Evolutionary conservation across 2,113 vertebrate species (phyloP).

Genomic region (Prunella fulvescens): DNA sequence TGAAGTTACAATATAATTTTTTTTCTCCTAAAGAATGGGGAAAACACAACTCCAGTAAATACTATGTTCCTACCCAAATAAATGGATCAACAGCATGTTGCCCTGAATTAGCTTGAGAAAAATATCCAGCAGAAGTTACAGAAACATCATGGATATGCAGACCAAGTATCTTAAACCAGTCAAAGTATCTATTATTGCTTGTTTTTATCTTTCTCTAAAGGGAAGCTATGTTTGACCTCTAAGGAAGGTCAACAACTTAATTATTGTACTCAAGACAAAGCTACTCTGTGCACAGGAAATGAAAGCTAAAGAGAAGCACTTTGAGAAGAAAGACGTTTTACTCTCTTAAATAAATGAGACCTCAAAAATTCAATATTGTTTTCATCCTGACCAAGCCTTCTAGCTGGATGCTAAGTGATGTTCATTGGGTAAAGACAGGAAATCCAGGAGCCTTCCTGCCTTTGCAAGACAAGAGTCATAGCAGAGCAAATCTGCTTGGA

Average conservation of each 20-base stretch:
- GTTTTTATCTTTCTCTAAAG: conserved; percentile 71
- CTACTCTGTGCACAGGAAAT: conserved; percentile 71
- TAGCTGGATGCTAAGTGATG: conserved; percentile 57
- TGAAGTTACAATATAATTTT: not conserved
- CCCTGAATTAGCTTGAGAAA: conserved; percentile 28
- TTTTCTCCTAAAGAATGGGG: not conserved
- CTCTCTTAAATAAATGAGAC: conserved; percentile 63
- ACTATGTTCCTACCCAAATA: not conserved
- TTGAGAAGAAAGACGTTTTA: conserved; percentile 56
- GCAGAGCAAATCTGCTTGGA: not conserved
- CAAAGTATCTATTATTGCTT: conserved; percentile 65
- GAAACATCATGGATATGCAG: conserved; percentile 38
- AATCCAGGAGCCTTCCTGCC: conserved; percentile 42
- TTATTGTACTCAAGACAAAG: conserved; percentile 75
- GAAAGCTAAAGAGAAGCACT: conserved; percentile 66
- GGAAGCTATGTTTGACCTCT: conserved; percentile 71
- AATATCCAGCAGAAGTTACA: conserved; percentile 37
- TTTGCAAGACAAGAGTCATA: not conserved
- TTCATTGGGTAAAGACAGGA: conserved; percentile 21
- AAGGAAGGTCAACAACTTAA: conserved; percentile 71
- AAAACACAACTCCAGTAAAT: not conserved
- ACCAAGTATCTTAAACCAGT: conserved; percentile 21
- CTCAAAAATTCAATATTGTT: conserved; percentile 42
- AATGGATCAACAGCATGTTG: not conserved
- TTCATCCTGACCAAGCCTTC: conserved; percentile 35